Base-by-base conservation (phyloP, 2,113 vertebrate genomes). In the Anthoscopus minutus region DNA sequence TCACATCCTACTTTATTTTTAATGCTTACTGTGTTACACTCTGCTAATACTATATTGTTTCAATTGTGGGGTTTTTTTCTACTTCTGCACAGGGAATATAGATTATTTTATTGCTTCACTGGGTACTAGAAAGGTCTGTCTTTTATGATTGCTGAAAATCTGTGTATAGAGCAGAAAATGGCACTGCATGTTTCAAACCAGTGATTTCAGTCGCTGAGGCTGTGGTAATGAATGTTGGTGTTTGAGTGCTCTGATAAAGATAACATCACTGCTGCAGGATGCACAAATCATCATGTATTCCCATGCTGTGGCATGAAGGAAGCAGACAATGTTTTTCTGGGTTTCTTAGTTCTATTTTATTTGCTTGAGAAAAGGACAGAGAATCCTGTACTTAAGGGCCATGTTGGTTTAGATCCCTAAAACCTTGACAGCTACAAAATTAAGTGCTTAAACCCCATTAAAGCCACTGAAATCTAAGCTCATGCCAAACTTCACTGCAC, bases 71-170 rank as follows among this genome's bases (percentile, higher is more conserved):
- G 0, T 10, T 42, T 78, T 69, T 83, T 56, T 19, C 84, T 66
- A 48, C 54, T 81, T 91, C 71, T 96, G 47, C 79, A 64, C 42
- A 69, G 60, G 73, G 53, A 94, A 86, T 95, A 96, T 88, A 92
- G 89, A 93, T 96, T 92, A 88, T 93, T 86, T 35, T 44, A 35
- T 83, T 91, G 91, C 91, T 96, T 96, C 92, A 88, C 44, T 94
- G 92, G 60, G 47, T 94, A 82, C 89, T 91, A 67, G 86, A 79
- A 91, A 95, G 74, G 83, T 91, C 83, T 95, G 54, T 91, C 81
- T 92, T 88, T 89, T 92, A 65, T 77, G 91, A 79, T 86, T 92
- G 91, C 91, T 89, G 69, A 86, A 96, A 95, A 89, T 65, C 14
- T 6, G 69, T 91, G 84, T 70, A 74, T 40, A 64, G 86, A 79